Evolutionary conservation across 2,888 invertebrate genomes (phyloP).

Genomic region (Lithophane ornitopus): DNA sequence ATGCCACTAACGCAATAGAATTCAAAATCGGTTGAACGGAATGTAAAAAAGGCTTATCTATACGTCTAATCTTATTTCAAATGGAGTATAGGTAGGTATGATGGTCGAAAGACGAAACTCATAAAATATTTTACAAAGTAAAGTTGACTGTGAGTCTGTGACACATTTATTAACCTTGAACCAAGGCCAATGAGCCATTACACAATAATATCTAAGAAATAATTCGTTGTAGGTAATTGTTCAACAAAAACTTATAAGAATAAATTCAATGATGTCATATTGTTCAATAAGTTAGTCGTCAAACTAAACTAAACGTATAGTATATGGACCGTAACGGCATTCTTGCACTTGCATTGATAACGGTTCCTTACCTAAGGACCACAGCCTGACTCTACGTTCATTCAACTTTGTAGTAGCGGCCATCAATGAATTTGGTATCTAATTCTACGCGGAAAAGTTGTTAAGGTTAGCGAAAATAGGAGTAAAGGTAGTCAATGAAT

Average conservation of each 20-base stretch:
- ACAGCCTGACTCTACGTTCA: conserved; percentile 27
- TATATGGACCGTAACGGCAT: conserved; percentile 47
- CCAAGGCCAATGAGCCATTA: conserved; percentile 21
- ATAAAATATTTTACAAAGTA: conserved; percentile 4
- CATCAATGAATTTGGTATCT: conserved; percentile 32
- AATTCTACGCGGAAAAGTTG: conserved; percentile 45
- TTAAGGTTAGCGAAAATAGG: conserved; percentile 51
- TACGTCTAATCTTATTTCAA: no score
- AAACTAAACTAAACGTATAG: conserved; percentile 9
- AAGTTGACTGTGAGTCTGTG: conserved; percentile 13
- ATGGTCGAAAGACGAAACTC: not conserved
- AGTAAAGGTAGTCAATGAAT: conserved; percentile 77
- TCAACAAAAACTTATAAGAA: not conserved
- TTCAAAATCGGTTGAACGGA: no score
- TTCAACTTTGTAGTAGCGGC: conserved; percentile 48
- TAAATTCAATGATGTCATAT: conserved; percentile 8
- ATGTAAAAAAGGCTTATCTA: no score
- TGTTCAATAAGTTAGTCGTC: conserved; percentile 19
- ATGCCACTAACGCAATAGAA: no score
- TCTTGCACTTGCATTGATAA: conserved; percentile 62
- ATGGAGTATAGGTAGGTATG: no score
- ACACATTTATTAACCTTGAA: conserved; percentile 26
- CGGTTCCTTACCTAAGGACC: conserved; percentile 38
- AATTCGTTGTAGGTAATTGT: conserved; percentile 7
- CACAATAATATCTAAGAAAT: conserved; percentile 28